These are phyloP conservation scores for Polia nebulosa DNA, from an alignment of 2,888 invertebrate genomes.

Conservation along the genomic window DNA sequence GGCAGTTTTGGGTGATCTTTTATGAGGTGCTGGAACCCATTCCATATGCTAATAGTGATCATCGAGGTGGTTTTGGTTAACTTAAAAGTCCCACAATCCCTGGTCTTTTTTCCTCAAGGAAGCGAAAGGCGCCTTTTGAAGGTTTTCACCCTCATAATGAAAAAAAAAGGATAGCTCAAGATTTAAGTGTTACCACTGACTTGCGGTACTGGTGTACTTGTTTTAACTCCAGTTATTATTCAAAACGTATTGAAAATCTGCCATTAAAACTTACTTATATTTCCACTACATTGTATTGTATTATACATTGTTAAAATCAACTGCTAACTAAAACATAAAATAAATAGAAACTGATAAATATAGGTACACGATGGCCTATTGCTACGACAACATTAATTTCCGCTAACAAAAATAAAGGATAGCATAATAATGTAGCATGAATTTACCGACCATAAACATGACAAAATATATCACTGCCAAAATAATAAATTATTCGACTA, in stretches of 20 bases:
- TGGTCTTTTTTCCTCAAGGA: too few relatives aligned
- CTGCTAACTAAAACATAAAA: background rate
- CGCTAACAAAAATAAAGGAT: slow-evolving; percentile 10
- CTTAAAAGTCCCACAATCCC: too few relatives aligned
- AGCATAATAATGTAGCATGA: slow-evolving; percentile 21
- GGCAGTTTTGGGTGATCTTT: too few relatives aligned
- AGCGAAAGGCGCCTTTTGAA: too few relatives aligned
- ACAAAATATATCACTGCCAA: slow-evolving; percentile 39
- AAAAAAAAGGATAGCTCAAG: too few relatives aligned
- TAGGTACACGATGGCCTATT: background rate
- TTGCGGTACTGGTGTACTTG: too few relatives aligned
- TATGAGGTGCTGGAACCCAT: too few relatives aligned
- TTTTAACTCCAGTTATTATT: too few relatives aligned
- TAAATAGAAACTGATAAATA: background rate
- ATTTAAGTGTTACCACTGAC: too few relatives aligned
- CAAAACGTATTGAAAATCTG: background rate
- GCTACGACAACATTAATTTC: slow-evolving; percentile 13
- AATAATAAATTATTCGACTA: slow-evolving; percentile 52
- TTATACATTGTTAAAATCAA: background rate
- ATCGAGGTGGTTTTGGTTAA: too few relatives aligned
- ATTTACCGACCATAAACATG: slow-evolving; percentile 47
- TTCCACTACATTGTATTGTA: background rate
- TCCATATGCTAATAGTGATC: too few relatives aligned
- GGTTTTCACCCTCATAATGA: too few relatives aligned
- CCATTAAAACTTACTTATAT: background rate